Percentiles rank a stretch among this genome's conserved stretches.
These are phyloP conservation scores for Entomobrya proxima DNA, from an alignment of 2,888 invertebrate species.

Conservation along the genomic window DNA sequence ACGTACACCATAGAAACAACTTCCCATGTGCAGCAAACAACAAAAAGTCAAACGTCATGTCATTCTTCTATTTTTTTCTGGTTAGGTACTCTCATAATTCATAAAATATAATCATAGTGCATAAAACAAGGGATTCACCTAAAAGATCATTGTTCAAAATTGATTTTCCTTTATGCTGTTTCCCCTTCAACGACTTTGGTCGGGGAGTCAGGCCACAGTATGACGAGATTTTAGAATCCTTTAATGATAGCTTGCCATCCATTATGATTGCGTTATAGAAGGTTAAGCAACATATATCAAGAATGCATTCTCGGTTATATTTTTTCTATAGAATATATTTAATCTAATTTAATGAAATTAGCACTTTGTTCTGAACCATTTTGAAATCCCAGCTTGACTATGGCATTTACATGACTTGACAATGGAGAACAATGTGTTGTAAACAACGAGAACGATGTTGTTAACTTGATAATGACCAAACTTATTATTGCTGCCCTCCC, in stretches of 20 bases:
- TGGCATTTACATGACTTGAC: neutral
- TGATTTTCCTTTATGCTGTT: slow-evolving; percentile 2
- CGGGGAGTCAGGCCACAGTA: neutral
- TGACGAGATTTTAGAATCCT: too few species aligned
- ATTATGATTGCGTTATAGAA: neutral
- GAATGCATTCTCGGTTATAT: neutral
- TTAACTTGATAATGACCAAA: slow-evolving; percentile 6
- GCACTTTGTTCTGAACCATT: neutral
- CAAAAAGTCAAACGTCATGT: slow-evolving; percentile 65
- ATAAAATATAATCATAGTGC: slow-evolving; percentile 39
- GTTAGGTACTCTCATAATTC: slow-evolving; percentile 57
- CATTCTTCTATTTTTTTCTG: slow-evolving; percentile 52
- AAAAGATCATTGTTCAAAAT: neutral
- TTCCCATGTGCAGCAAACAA: slow-evolving; percentile 42
- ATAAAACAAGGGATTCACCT: neutral
- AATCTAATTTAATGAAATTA: slow-evolving; percentile 26
- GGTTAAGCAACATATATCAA: neutral
- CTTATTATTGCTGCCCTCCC: slow-evolving; percentile 4
- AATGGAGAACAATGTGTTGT: slow-evolving; percentile 20
- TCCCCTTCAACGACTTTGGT: neutral
- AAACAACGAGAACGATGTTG: neutral
- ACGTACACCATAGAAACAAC: slow-evolving; percentile 21
- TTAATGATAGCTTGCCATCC: neutral
- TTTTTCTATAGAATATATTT: neutral
- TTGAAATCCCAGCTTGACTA: neutral